These are phyloP conservation scores for Dasysyrphus albostriatus DNA, from an alignment of 2,888 invertebrate species.

Conservation along the genomic window DNA sequence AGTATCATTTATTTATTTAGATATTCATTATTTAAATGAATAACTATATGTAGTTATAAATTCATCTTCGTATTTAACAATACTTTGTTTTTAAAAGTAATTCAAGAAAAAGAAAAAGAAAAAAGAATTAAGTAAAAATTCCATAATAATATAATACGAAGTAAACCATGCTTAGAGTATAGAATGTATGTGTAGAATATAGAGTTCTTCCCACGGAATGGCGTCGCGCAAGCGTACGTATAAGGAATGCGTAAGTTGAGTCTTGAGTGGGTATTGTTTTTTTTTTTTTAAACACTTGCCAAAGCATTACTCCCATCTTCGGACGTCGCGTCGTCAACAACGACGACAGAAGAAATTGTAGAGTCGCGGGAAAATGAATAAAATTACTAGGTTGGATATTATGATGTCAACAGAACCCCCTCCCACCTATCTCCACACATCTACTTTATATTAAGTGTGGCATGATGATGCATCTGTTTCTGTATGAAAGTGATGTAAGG, in stretches of 20 bases:
- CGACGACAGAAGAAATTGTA: constrained; percentile 54
- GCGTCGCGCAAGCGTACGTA: constrained; percentile 66
- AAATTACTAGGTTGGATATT: constrained; percentile 39
- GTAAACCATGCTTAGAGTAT: neutral
- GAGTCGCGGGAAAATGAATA: constrained; percentile 64
- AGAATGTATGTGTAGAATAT: neutral
- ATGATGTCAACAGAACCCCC: constrained; percentile 51
- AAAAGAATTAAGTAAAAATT: too few species aligned
- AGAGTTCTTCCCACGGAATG: constrained; percentile 64
- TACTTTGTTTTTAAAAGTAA: too few species aligned
- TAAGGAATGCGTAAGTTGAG: constrained; percentile 71
- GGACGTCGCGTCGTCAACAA: neutral
- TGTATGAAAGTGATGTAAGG: constrained; percentile 36
- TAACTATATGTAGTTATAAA: too few species aligned
- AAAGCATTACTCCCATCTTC: constrained; percentile 39
- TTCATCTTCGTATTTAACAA: too few species aligned
- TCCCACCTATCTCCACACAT: constrained; percentile 55
- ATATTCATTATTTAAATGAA: too few species aligned
- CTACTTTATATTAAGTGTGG: constrained; percentile 50
- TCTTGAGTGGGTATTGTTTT: constrained; percentile 33
- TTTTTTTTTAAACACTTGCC: constrained; percentile 20
- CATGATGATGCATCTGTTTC: constrained; percentile 21
- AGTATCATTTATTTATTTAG: too few species aligned
- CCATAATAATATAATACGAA: constrained; percentile 10
- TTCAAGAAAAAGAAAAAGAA: too few species aligned